Evolutionary conservation across 2,797 vertebrate genomes (phyloP).

Genomic region (Thripadectes ignobilis): DNA sequence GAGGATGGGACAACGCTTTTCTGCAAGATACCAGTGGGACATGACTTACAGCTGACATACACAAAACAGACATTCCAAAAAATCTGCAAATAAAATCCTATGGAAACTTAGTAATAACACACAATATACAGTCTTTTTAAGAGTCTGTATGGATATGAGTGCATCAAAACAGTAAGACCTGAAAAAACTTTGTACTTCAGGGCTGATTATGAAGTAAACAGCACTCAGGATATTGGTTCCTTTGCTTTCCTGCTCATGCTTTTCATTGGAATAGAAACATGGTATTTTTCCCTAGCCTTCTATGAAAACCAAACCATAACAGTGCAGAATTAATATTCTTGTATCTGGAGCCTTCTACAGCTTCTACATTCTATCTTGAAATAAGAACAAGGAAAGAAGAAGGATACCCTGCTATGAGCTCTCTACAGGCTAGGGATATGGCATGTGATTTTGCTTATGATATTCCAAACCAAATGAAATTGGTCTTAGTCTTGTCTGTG

Average conservation of each 20-base stretch:
- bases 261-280: neutral
- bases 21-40: constrained; percentile 66
- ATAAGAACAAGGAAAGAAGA: neutral
- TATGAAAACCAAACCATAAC: neutral
- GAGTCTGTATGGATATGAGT: neutral
- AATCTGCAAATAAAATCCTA: neutral
- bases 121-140: neutral
- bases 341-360: neutral
- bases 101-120: neutral
- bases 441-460: neutral
- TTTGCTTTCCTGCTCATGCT: neutral
- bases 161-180: neutral
- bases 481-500: neutral
- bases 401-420: neutral
- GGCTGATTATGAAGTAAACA: neutral
- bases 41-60: neutral
- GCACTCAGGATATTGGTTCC: neutral
- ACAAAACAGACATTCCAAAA: neutral
- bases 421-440: neutral
- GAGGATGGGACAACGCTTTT: constrained; percentile 85
- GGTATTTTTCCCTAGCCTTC: neutral
- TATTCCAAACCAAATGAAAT: neutral
- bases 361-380: neutral
- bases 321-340: neutral
- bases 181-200: neutral